Evolutionary conservation across 2,888 invertebrate genomes (phyloP).

Genomic region (Euplexia lucipara): DNA sequence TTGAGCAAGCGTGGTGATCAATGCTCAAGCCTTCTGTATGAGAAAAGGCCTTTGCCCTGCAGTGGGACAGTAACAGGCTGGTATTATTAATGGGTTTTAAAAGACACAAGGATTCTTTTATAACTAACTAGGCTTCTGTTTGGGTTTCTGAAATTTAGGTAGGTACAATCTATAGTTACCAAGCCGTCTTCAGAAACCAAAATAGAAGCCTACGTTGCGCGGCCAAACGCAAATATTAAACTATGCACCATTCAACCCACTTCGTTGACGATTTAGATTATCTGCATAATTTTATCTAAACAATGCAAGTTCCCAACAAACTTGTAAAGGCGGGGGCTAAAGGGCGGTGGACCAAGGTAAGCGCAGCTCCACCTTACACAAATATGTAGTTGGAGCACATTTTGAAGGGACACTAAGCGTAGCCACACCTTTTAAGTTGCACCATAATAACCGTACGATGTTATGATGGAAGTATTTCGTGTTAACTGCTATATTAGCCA

Average conservation of each 20-base stretch:
- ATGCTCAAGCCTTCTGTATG: no score
- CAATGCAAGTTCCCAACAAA: conserved; percentile 36
- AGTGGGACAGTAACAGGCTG: no score
- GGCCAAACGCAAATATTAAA: no score
- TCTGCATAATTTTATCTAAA: conserved; percentile 25
- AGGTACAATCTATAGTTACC: no score
- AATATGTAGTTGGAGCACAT: conserved; percentile 59
- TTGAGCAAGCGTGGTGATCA: no score
- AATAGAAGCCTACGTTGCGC: no score
- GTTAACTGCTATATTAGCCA: conserved; percentile 16
- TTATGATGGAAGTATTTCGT: conserved; percentile 23
- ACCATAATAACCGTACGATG: conserved; percentile 36
- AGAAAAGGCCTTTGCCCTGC: no score
- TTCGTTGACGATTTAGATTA: background rate
- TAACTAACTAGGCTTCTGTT: no score
- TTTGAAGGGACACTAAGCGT: conserved; percentile 51
- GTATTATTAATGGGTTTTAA: no score
- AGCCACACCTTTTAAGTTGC: conserved; percentile 48
- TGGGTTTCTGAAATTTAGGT: no score
- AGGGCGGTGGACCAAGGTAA: conserved; percentile 60
- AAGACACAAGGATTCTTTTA: no score
- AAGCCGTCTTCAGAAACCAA: no score
- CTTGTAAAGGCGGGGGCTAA: conserved; percentile 47
- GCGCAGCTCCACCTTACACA: conserved; percentile 45
- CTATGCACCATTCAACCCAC: conserved; percentile 8